phyloP scores from a whole-genome alignment of 2,797 vertebrate genomes.

The Peromyscus eremicus region DNA sequence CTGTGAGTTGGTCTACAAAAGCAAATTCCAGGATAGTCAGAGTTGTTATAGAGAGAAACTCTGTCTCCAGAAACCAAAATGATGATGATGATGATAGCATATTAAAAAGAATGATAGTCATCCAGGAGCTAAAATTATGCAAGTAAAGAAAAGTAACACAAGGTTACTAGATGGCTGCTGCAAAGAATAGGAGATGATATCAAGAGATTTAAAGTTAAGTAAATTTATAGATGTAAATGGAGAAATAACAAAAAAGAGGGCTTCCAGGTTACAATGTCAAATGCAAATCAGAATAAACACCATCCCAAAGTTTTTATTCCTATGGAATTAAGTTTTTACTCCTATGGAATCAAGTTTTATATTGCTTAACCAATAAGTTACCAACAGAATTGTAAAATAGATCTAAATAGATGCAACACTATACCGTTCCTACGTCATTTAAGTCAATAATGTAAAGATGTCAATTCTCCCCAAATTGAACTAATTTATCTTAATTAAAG shows the following conservation, averaged over 20 bases:
- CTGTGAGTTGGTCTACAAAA: neutral
- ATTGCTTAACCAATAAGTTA: slow-evolving; percentile 13
- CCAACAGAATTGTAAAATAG: slow-evolving; percentile 2
- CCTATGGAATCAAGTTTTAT: neutral
- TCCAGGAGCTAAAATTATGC: slow-evolving; percentile 17
- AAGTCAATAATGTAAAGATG: neutral
- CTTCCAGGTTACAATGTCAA: neutral
- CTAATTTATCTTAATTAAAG: slow-evolving; percentile 22
- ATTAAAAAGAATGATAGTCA: neutral
- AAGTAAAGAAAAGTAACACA: neutral
- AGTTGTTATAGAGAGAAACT: neutral
- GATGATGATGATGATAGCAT: neutral
- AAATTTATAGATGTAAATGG: neutral
- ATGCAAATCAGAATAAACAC: slow-evolving; percentile 27
- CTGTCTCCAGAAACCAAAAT: neutral
- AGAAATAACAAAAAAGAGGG: neutral
- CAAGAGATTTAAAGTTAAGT: neutral
- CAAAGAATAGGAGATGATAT: neutral
- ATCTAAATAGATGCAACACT: neutral
- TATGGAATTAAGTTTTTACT: no score
- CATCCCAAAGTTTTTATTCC: neutral
- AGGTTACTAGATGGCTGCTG: neutral
- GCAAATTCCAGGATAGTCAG: neutral
- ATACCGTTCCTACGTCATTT: neutral
- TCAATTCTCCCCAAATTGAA: slow-evolving; percentile 1